Evolutionary conservation across 2,113 vertebrate species (phyloP).

Genomic region (Tachysurus fulvidraco): DNA sequence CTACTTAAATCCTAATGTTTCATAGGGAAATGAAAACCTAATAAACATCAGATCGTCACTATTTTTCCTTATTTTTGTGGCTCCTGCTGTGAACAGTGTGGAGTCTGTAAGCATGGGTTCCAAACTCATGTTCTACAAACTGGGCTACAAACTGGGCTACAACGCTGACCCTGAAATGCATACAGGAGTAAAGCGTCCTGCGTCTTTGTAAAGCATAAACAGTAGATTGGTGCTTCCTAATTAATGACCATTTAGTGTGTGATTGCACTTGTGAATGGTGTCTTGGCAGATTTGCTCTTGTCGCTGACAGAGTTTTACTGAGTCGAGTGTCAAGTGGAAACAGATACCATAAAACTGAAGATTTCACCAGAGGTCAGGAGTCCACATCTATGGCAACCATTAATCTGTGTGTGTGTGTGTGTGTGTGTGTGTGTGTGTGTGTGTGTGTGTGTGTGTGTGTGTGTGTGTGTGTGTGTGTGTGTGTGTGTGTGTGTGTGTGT

Average conservation of each 20-base stretch:
- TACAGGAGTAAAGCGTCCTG: neutral
- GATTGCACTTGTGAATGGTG: neutral
- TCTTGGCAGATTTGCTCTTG: neutral
- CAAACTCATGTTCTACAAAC: neutral
- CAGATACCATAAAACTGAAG: neutral
- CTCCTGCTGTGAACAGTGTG: neutral
- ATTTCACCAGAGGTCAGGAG: neutral
- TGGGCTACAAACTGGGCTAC: neutral
- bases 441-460: no score
- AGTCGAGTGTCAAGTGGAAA: neutral
- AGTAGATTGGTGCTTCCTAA: neutral
- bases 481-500: no score
- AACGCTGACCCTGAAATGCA: neutral
- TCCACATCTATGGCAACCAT: conserved; percentile 6
- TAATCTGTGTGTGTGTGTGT: neutral
- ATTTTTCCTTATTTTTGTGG: neutral
- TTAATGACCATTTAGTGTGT: neutral
- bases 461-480: no score
- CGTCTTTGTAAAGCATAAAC: neutral
- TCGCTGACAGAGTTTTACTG: neutral
- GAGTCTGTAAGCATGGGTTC: neutral
- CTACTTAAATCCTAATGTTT: neutral
- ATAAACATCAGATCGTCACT: neutral
- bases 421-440: neutral
- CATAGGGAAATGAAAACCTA: neutral